Base-by-base conservation (phyloP, 2,797 vertebrate genomes). In the Macrochelys suwanniensis region DNA sequence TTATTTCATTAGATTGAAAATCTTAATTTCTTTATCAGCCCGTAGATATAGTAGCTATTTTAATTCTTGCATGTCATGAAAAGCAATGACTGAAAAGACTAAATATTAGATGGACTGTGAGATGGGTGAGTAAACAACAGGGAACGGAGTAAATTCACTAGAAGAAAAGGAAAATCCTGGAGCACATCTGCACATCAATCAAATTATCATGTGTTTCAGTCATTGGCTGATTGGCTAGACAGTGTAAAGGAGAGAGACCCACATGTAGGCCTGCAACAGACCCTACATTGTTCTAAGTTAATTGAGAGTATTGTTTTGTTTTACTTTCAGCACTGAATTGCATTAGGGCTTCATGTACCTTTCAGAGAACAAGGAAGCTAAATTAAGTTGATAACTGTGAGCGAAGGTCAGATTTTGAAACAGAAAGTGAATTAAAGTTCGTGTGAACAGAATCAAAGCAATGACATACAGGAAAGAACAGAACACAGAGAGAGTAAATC, bases 401-500 rank as follows among this genome's bases (percentile, higher is more conserved):
- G 12, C 9, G 85, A 47, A 82, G 16, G 21, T 90, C 13, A 78
- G 54, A 49, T 68, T 25, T 87, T 95, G n/a, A 92, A 89, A 33
- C 28, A 45, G 11, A 89, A 65, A 86, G 2, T 51, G 31, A 89
- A 90, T 80, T 87, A 25, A 78, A 84, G 76, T 82, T 65, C 85
- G 54, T 17, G 13, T 47, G 13, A 89, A 65, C 7, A 82, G 91
- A 95, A 2, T 2, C 71, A 86, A 31, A 89, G 19, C 57, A 93
- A 49, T 31, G 23, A 54, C 31, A 90, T 57, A n/a, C n/a, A 26
- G 10, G 87, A 80, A 89, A 84, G 65, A 59, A 51, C 10, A 51
- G 50, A 16, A 9, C 83, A 28, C 3, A 0, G 4, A 76, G 5
- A 76, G 5, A 61, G 59, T 1, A 2, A 0, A 0, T 2, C 6